Base-by-base conservation (phyloP, 2,797 vertebrate species). In the Karalla daura region DNA sequence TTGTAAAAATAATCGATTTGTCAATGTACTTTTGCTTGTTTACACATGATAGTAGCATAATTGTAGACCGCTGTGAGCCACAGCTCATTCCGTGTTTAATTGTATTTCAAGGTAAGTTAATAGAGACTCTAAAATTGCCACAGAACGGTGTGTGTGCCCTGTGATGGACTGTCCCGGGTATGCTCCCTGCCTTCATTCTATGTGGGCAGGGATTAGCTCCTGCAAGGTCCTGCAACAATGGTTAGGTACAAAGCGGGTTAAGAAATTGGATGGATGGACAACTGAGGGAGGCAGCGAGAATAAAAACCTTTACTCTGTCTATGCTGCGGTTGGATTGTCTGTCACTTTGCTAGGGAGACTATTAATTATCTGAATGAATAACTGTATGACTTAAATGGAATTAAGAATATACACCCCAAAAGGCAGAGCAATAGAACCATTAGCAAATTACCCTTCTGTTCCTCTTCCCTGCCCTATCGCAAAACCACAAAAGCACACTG, bases 291-390 rank as follows among this genome's bases (percentile, higher is more conserved):
- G n/a, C n/a, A n/a, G n/a, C n/a, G n/a, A n/a, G 33, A 59, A 8
- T 41, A 0, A 55, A 60, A 66, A 45, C 18, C 21, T 55, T 59
- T 37, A 4, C 21, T 47, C 11, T 28, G 28, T 51, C 28, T 45
- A 30, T 71, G 17, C 43, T 66, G n/a, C 33, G 55, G 11, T 47
- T 69, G 37, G 39, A 73, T 86, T 64, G 79, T 25, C 15, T 20
- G 8, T 70, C 21, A 4, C 55, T 76, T 55, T 73, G 17, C 35
- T 40, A n/a, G 36, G 3, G 63, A 74, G 46, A 55, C 58, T 65
- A 59, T 80, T 68, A 59, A 79, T 84, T 77, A 75, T 78, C 52
- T 36, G n/a, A 70, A 71, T 76, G 43, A 78, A 68, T 75, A 52
- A 72, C 40, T 50, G 41, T 56, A 51, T 44, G 35, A 75, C 55